phyloP scores from a whole-genome alignment of 37 sponge, comb jelly and placozoan genomes.

The Sycon ciliatum region DNA sequence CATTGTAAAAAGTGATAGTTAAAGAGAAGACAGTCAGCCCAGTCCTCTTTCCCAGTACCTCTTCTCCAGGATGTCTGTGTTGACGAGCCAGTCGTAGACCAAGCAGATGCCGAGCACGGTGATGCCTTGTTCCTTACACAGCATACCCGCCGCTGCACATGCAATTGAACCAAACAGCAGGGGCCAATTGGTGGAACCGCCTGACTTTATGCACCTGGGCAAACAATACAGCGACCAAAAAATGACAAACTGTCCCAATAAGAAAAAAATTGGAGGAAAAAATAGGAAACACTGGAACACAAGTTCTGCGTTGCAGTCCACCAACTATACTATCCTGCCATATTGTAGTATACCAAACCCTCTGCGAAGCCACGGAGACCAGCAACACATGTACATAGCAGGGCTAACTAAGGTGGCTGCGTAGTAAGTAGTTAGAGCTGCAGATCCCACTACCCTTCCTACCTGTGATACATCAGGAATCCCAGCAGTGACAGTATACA shows the following conservation, averaged over 20 bases:
- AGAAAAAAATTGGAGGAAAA: too few species aligned
- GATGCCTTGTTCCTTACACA: conserved; percentile 74
- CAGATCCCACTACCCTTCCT: too few species aligned
- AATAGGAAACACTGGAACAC: too few species aligned
- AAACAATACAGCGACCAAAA: too few species aligned
- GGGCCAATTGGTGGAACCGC: too few species aligned
- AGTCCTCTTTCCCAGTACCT: neutral
- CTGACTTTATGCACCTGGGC: too few species aligned
- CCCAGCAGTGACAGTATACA: conserved; percentile 55
- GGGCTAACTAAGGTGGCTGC: neutral
- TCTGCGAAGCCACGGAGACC: too few species aligned
- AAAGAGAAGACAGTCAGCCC: neutral
- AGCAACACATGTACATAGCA: too few species aligned
- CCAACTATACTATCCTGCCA: too few species aligned
- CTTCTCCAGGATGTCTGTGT: neutral
- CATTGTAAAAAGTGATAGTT: neutral
- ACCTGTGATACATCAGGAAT: conserved; percentile 37
- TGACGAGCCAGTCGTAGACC: conserved; percentile 27
- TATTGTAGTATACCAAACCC: too few species aligned
- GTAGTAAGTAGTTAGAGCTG: neutral
- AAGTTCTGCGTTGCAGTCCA: too few species aligned
- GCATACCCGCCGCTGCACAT: conserved; percentile 26
- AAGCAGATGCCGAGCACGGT: conserved; percentile 71
- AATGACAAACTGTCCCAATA: too few species aligned
- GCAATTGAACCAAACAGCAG: neutral